phyloP scores from a whole-genome alignment of 2,113 vertebrate species.

The Elachura formosa region DNA sequence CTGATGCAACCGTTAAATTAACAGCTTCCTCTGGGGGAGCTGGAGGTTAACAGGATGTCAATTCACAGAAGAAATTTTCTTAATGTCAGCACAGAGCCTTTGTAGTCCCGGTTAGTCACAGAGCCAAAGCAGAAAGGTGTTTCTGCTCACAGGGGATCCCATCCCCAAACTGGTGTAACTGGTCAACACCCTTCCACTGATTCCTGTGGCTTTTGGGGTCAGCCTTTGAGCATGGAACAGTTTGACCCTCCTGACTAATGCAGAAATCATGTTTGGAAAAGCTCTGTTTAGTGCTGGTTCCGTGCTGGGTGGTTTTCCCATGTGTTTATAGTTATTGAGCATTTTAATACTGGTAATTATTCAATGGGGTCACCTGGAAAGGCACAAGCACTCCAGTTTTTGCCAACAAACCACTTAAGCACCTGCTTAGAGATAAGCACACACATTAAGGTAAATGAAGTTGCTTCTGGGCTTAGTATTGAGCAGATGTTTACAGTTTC shows the following conservation, averaged over 20 bases:
- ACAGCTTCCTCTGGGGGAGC: not conserved
- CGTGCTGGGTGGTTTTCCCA: not conserved
- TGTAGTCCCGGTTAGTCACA: not conserved
- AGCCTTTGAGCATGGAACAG: not conserved
- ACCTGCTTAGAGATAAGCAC: constrained; percentile 7
- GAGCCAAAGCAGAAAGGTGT: constrained; percentile 6
- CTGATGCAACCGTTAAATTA: not conserved
- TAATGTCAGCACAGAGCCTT: not conserved
- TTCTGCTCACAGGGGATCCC: not conserved
- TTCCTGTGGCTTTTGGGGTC: not conserved
- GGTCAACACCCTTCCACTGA: not conserved
- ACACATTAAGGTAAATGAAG: not conserved
- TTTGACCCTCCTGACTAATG: not conserved
- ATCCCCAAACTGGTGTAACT: not conserved
- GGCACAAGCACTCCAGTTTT: not conserved
- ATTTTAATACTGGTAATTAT: constrained; percentile 11
- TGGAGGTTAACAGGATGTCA: constrained; percentile 25
- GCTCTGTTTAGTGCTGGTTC: not conserved
- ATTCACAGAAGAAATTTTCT: not conserved
- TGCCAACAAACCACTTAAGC: constrained; percentile 47
- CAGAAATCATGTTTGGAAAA: not conserved
- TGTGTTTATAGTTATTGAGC: not conserved
- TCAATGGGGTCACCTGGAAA: constrained; percentile 14
- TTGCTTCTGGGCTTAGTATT: not conserved
- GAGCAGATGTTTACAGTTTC: not conserved